Base-by-base conservation (phyloP, 2,113 vertebrate genomes). In the Indicator indicator region DNA sequence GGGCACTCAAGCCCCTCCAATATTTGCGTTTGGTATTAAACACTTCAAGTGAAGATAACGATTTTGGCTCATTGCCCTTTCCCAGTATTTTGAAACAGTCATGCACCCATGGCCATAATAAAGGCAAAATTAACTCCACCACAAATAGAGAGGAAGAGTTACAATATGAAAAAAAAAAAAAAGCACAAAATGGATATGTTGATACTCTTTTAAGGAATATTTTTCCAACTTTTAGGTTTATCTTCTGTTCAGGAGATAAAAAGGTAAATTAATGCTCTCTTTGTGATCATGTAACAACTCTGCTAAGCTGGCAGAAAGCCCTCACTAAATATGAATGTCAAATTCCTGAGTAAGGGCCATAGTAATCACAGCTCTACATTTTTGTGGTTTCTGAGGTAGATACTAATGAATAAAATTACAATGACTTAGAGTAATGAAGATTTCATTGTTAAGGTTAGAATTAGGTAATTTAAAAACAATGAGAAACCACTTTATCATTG, bases 1-100 rank as follows among this genome's bases (percentile, higher is more conserved):
- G 93, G 91, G 70, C 88, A 92, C 70, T 87, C 93, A 95, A 90
- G 87, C 90, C 92, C 56, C 90, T 94, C 81, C 86, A 96, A 68
- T 78, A 90, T 95, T 96, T 95, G 89, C 60, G 1, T 92, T 86
- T 83, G 42, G 83, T 85, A 94, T 97, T 95, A 96, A 96, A 70
- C 84, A 79, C 50, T 93, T 83, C 71, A 93, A 95, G 62, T 65
- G 83, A 84, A 96, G 87, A 71, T 95, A 95, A 96, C 91, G 93
- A 86, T 93, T 97, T 97, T 96, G 88, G 92, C 83, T 89, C 38
- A 59, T 78, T 95, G 82, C 65, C 94, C 52, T 96, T 91, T 94
- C 33, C 62, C 77, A 94, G 46, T 90, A 95, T 88, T 93, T 93
- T 93, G 82, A 80, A 94, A 60, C 28, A 78, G 90, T 63, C 79